Evolutionary conservation across 1,140 invertebrate genomes (phyloP).

Genomic region (Portunus trituberculatus): DNA sequence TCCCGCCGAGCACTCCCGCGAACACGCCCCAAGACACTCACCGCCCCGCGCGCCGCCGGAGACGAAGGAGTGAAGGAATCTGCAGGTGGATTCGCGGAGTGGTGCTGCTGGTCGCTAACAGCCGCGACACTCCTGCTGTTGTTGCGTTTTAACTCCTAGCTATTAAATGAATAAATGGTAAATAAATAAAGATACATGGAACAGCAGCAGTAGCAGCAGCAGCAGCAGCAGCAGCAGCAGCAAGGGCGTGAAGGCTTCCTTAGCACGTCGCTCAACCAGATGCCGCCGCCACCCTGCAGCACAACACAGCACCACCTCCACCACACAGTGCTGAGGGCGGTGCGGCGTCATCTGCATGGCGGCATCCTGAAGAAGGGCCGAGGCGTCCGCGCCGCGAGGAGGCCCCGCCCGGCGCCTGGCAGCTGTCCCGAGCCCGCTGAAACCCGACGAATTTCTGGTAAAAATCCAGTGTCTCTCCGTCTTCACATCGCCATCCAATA

Average conservation of each 20-base stretch:
- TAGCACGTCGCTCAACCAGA: background rate
- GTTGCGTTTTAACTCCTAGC: no score
- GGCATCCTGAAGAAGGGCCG: background rate
- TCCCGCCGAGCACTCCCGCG: background rate
- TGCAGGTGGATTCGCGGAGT: background rate
- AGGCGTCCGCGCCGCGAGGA: background rate
- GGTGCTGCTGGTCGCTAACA: background rate
- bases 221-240: no score
- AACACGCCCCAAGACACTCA: background rate
- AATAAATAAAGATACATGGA: no score
- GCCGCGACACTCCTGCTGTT: background rate
- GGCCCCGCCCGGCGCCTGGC: background rate
- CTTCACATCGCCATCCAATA: slow-evolving; percentile 73
- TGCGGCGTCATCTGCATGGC: background rate
- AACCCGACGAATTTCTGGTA: slow-evolving; percentile 63
- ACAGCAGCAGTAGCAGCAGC: no score
- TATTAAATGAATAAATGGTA: no score
- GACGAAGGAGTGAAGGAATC: slow-evolving; percentile 18
- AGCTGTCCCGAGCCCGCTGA: background rate
- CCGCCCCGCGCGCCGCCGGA: background rate
- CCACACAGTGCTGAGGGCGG: background rate
- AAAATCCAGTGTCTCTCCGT: slow-evolving; percentile 62
- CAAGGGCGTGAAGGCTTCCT: background rate
- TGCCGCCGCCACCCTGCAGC: background rate
- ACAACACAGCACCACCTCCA: background rate